Conservation (phyloP, 2,113 vertebrate species). For the Pollachius pollachius region DNA sequence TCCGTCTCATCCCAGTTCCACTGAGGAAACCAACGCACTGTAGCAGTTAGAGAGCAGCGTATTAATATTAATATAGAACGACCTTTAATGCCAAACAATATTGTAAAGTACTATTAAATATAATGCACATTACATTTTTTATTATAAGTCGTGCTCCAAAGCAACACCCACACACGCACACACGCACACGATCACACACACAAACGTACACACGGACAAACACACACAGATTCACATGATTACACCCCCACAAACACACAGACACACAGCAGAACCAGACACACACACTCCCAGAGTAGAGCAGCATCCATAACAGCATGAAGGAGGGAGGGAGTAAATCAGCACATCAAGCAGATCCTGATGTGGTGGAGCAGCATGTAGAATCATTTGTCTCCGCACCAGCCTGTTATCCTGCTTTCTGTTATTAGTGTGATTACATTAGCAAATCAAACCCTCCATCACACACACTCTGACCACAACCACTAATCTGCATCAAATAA, state of each 20-base stretch:
- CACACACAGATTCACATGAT: neutral
- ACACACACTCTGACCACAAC: conserved; percentile 94
- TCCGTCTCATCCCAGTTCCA: too few species aligned
- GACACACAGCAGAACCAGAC: conserved; percentile 1
- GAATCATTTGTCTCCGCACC: conserved; percentile 69
- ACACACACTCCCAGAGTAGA: neutral
- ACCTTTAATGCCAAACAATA: too few species aligned
- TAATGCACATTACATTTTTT: too few species aligned
- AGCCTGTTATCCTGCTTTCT: conserved; percentile 85
- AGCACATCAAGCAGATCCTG: conserved; percentile 6
- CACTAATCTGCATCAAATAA: conserved; percentile 99
- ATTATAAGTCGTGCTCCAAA: too few species aligned
- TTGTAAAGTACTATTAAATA: too few species aligned
- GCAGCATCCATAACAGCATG: conserved; percentile 14
- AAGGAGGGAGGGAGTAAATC: conserved; percentile 9
- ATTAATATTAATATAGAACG: too few species aligned
- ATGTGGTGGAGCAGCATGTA: conserved; percentile 18
- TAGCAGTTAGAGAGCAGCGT: too few species aligned
- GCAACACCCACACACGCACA: too few species aligned
- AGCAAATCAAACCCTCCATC: conserved; percentile 99
- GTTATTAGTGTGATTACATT: conserved; percentile 99
- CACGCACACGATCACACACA: neutral
- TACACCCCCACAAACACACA: conserved; percentile 1
- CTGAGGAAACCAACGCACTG: too few species aligned
- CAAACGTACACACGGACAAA: conserved; percentile 4